phyloP scores from a whole-genome alignment of 2,113 vertebrate species.

The Leptobrachium leishanense region DNA sequence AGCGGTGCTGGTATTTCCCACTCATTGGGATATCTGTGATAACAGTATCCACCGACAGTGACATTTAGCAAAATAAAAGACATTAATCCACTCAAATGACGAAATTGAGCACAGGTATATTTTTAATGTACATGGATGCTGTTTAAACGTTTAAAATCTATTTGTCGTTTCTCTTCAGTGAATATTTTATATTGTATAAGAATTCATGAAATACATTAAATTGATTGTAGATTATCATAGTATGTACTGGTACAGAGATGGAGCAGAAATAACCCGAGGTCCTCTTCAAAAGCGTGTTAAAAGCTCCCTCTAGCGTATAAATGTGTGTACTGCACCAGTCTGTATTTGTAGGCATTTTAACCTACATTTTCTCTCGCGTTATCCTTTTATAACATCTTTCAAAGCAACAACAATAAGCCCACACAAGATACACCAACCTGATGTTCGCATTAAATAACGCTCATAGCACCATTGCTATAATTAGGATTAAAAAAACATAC shows the following conservation, averaged over 20 bases:
- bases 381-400: too few relatives aligned
- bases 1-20: not conserved
- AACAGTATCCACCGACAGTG: slow-evolving; percentile 10
- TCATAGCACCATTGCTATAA: too few relatives aligned
- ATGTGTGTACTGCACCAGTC: slow-evolving; percentile 20
- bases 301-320: slow-evolving; percentile 74
- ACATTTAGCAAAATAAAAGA: slow-evolving; percentile 9
- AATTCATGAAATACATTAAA: slow-evolving; percentile 47
- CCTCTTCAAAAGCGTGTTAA: slow-evolving; percentile 62
- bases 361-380: too few relatives aligned
- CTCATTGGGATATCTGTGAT: not conserved
- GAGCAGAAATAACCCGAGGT: slow-evolving; percentile 25
- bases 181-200: slow-evolving; percentile 12
- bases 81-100: slow-evolving; percentile 1
- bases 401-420: too few relatives aligned
- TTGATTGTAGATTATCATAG: slow-evolving; percentile 57
- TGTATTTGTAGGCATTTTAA: not conserved
- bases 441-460: too few relatives aligned
- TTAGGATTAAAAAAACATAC: too few relatives aligned
- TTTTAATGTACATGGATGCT: slow-evolving; percentile 3
- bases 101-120: not conserved
- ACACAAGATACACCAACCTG: too few relatives aligned
- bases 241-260: slow-evolving; percentile 26
- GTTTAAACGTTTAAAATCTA: not conserved
- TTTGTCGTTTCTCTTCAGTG: slow-evolving; percentile 17